Evolutionary conservation across 2,797 vertebrate species (phyloP).

Genomic region (Odontamblyopus rebecca): DNA sequence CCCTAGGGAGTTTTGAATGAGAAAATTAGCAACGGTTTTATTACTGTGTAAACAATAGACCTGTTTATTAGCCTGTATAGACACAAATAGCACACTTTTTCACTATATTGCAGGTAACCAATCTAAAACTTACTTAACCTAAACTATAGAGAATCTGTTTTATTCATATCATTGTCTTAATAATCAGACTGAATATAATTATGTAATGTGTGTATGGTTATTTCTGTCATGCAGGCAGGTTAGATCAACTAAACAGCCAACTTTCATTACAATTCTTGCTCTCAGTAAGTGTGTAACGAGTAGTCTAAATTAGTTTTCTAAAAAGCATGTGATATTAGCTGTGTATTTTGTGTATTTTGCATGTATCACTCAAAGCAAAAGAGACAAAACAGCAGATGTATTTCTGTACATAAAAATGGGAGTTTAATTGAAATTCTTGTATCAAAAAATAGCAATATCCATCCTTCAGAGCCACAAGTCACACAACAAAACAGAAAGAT

Average conservation of each 20-base stretch:
- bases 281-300: no score
- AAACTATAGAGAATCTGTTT: not conserved
- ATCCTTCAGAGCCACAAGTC: conserved; percentile 80
- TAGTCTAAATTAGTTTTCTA: no score
- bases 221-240: not conserved
- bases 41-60: not conserved
- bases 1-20: conserved; percentile 1
- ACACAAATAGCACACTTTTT: no score
- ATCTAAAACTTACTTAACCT: no score
- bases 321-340: not conserved
- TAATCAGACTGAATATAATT: no score
- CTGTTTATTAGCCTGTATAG: no score
- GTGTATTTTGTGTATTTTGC: not conserved
- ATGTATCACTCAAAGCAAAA: not conserved
- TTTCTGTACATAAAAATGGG: conserved; percentile 88
- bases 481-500: conserved; percentile 83
- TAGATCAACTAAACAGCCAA: no score
- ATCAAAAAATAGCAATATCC: conserved; percentile 97
- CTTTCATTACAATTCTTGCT: no score
- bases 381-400: conserved; percentile 48
- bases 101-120: no score
- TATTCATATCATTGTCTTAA: no score
- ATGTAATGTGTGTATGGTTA: not conserved
- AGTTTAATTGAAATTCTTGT: conserved; percentile 97
- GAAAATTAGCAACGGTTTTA: not conserved